Evolutionary conservation across 1,140 invertebrate species (phyloP), one percentile per base, ranked within the genome.

Genomic region (Wasmannia auropunctata): DNA sequence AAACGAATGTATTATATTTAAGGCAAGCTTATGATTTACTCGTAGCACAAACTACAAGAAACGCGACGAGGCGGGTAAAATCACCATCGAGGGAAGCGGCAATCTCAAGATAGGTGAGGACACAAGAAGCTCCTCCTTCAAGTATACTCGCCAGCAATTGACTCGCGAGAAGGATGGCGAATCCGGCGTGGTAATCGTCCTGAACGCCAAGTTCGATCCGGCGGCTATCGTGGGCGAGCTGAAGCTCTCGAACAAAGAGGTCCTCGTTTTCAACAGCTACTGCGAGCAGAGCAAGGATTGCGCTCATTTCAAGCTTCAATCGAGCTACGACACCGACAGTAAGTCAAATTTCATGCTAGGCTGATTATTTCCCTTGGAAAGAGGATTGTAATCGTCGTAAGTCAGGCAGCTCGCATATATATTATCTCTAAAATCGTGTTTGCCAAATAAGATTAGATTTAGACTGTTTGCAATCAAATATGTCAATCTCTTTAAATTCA

Each of bases 201-300:
- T 96, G 10, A 96, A 96, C 85, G 94, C 95, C 3, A 95, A 95
- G 75, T 95, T 96, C 83, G 96, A 95, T 40, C 93, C 94, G 0
- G 95, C 94, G 31, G 96, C 95, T 19, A 92, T 95, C 10, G 93
- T 97, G 25, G 96, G 96, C 0, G 97, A 97, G 87, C 92, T 96
- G 2, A 97, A 97, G 85, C 90, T 97, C 8, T 97, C 97, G 37
- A 97, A 97, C 91, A 96, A 97, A 79, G 96, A 97, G 85, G 96
- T 97, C 86, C 96, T 97, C 88, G 95, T 96, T 6, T 96, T 97
- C 43, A 96, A 96, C 60, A 97, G 97, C 6, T 97, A 97, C 92
- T 98, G 97, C 92, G 97, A 97, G 81, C 96, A 97, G 91, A 97
- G 96, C 92, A 97, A 97, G 85, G 96, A 97, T 86, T 98, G 97